These are phyloP conservation scores for Tipula confusa DNA, from an alignment of 2,888 invertebrate genomes.

Conservation along the genomic window DNA sequence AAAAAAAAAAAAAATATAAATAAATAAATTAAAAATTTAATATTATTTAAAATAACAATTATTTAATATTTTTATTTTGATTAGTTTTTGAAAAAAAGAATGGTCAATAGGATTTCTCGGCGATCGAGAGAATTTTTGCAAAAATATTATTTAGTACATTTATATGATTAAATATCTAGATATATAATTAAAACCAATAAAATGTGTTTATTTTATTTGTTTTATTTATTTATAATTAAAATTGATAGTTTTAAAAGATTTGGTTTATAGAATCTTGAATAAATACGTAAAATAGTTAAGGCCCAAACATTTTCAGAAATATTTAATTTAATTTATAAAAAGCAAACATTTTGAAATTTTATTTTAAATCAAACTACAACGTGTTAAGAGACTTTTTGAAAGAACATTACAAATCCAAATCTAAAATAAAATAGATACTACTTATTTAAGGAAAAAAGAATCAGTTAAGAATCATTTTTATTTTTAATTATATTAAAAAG, in stretches of 20 bases:
- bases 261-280: background rate
- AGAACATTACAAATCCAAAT: background rate
- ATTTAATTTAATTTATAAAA: background rate
- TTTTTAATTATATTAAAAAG: background rate
- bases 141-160: background rate
- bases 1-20: conserved; percentile 34
- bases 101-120: background rate
- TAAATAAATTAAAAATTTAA: conserved; percentile 29
- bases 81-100: background rate
- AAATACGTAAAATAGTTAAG: background rate
- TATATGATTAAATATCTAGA: background rate
- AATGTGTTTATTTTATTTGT: background rate
- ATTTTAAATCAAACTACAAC: background rate
- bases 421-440: background rate
- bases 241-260: background rate
- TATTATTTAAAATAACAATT: background rate
- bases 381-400: background rate
- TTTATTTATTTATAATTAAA: background rate
- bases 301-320: background rate
- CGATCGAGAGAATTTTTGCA: background rate
- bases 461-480: background rate
- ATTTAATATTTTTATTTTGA: background rate
- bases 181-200: background rate
- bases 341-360: background rate
- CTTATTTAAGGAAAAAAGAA: background rate